Evolutionary conservation across 2,113 vertebrate genomes (phyloP).

Genomic region (Hippopotamus amphibius): DNA sequence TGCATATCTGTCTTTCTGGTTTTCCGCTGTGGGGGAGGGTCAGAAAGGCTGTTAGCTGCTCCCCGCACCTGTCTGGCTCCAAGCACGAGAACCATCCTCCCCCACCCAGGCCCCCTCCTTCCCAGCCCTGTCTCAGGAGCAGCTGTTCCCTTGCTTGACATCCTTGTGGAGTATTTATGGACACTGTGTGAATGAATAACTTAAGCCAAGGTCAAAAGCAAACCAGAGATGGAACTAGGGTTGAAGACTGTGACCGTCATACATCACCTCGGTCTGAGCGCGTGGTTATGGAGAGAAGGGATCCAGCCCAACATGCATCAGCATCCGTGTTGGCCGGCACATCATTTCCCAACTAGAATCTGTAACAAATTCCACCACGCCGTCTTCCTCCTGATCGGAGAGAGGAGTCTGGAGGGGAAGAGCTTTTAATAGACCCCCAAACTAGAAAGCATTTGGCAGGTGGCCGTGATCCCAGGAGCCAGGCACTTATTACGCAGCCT

Average conservation of each 20-base stretch:
- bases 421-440: conserved; percentile 39
- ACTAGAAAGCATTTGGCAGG: conserved; percentile 55
- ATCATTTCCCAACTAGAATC: background rate
- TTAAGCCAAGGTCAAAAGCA: background rate
- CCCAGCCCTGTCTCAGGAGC: background rate
- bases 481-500: conserved; percentile 43
- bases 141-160: background rate
- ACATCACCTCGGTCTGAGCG: accelerated
- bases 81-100: too few species aligned
- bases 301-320: background rate
- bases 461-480: conserved; percentile 14
- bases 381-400: background rate
- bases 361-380: background rate
- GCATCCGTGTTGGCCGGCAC: accelerated
- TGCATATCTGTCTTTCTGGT: background rate
- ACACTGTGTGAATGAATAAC: background rate
- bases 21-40: background rate
- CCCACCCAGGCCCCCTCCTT: too few species aligned
- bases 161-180: background rate
- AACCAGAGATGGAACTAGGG: background rate
- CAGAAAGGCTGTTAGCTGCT: background rate
- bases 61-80: background rate
- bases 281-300: background rate
- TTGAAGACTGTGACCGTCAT: background rate
- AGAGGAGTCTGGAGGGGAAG: background rate